These are phyloP conservation scores for Anniella stebbinsi DNA, from an alignment of 2,797 vertebrate genomes.

Conservation along the genomic window DNA sequence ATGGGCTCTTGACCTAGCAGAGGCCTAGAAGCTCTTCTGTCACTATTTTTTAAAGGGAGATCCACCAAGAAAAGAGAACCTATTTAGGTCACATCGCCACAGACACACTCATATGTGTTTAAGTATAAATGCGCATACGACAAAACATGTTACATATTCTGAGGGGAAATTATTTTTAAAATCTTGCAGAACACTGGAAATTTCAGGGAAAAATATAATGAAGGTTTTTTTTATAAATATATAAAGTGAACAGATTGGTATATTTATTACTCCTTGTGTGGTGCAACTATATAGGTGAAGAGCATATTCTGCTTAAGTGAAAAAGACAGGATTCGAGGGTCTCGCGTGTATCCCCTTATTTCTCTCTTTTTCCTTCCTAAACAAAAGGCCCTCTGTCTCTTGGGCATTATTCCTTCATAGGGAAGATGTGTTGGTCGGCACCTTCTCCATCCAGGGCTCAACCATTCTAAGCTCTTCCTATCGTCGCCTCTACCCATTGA, in stretches of 20 bases:
- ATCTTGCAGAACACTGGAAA: constrained; percentile 83
- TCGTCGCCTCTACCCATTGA: neutral
- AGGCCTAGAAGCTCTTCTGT: accelerated
- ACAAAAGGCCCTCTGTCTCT: neutral
- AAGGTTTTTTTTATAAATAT: constrained; percentile 62
- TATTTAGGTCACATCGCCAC: neutral
- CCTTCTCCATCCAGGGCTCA: neutral
- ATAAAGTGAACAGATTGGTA: constrained; percentile 65
- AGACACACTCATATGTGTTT: constrained; percentile 32
- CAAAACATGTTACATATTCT: constrained; percentile 62
- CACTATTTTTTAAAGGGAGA: constrained; percentile 26
- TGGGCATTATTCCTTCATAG: neutral
- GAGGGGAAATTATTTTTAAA: constrained; percentile 69
- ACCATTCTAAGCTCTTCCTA: too few species aligned
- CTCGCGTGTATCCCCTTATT: too few species aligned
- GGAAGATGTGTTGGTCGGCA: neutral
- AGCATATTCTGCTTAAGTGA: neutral
- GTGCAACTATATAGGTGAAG: constrained; percentile 29
- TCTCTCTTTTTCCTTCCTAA: neutral
- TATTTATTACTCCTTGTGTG: constrained; percentile 76
- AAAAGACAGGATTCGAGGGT: neutral
- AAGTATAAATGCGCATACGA: neutral
- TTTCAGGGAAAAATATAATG: constrained; percentile 79
- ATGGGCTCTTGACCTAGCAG: accelerated
- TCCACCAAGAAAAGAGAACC: accelerated